These are phyloP conservation scores for Speoplatyrhinus poulsoni DNA, from an alignment of 2,113 vertebrate genomes.

Conservation along the genomic window DNA sequence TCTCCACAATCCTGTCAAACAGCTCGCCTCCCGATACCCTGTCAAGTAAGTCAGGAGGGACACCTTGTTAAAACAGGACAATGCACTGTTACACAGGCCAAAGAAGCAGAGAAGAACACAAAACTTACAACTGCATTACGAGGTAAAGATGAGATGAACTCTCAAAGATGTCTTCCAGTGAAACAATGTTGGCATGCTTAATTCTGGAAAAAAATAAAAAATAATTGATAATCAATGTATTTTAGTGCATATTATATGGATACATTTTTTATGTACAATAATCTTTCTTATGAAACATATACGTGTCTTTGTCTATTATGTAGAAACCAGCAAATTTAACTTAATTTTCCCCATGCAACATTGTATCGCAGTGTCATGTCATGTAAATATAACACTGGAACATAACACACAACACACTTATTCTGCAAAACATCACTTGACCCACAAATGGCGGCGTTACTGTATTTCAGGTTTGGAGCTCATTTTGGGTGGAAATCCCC, in stretches of 20 bases:
- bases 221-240: background rate
- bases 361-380: no score
- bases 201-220: constrained; percentile 78
- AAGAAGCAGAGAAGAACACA: background rate
- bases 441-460: constrained; percentile 62
- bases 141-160: constrained; percentile 94
- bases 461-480: constrained; percentile 22
- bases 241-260: no score
- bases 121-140: constrained; percentile 97
- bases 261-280: no score
- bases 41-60: background rate
- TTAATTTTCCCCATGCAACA: no score
- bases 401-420: background rate
- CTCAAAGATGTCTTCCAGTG: constrained; percentile 97
- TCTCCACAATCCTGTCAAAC: constrained; percentile 97
- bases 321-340: no score
- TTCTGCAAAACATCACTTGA: constrained; percentile 11
- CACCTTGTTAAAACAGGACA: background rate
- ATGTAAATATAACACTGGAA: background rate
- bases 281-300: no score
- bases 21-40: constrained; percentile 95
- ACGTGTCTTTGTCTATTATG: no score
- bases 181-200: constrained; percentile 95
- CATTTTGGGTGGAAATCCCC: background rate
- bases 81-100: background rate